A percentile compares a stretch with the other conserved stretches of the same genome.
Conservation (phyloP, 2,888 invertebrate species). For the Hirtodrosophila histrioides region DNA sequence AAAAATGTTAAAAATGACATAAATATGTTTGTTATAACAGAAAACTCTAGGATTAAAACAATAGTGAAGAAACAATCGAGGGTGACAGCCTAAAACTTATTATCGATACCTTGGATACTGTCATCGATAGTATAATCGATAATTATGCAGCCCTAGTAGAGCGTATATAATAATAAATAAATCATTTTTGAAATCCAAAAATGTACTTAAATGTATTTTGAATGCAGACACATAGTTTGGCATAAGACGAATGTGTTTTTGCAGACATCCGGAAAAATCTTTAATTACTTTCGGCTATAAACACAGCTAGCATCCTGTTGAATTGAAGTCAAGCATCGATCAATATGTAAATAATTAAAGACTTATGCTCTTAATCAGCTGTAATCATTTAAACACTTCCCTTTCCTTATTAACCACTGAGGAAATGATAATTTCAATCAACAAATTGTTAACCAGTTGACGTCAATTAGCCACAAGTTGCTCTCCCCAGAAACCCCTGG, state of each 20-base stretch:
- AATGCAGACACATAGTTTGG: too few species aligned
- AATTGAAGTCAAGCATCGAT: conserved; percentile 3
- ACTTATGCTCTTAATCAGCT: conserved; percentile 17
- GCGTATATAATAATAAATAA: too few species aligned
- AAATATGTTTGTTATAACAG: too few species aligned
- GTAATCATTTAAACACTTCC: conserved; percentile 40
- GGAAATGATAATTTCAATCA: conserved; percentile 26
- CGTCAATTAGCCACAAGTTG: conserved; percentile 33
- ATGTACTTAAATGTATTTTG: too few species aligned
- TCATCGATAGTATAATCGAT: too few species aligned
- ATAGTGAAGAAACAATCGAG: too few species aligned
- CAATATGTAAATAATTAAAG: background rate
- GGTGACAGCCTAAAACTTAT: too few species aligned
- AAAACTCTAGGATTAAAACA: too few species aligned
- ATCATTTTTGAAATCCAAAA: too few species aligned
- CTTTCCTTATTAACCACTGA: conserved; percentile 26
- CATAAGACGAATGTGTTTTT: background rate
- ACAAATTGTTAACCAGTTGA: conserved; percentile 18
- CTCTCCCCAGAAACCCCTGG: background rate
- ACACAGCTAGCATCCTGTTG: conserved; percentile 17
- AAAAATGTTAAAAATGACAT: too few species aligned
- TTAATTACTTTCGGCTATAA: background rate
- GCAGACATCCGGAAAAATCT: background rate
- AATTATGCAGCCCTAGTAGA: too few species aligned
- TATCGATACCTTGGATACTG: too few species aligned